Percentiles rank a stretch among this genome's conserved stretches.
Evolutionary conservation across 1,140 invertebrate genomes (phyloP).

Genomic region (Halictus rubicundus): DNA sequence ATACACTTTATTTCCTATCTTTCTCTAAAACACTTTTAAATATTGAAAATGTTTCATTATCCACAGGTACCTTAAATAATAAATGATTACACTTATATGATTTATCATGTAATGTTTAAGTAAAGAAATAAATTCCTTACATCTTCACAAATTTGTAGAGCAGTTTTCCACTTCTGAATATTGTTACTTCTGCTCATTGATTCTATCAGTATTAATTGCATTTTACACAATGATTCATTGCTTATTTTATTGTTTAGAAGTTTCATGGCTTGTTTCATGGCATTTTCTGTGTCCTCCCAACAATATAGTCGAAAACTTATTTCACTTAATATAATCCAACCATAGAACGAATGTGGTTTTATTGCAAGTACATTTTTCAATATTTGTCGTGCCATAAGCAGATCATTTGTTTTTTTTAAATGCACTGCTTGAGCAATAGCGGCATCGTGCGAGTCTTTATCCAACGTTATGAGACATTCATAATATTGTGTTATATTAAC

Average conservation of each 20-base stretch:
- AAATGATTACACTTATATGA: background rate
- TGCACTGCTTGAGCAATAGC: constrained; percentile 83
- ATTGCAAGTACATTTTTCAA: constrained; percentile 71
- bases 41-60: background rate
- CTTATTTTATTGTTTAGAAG: constrained; percentile 62
- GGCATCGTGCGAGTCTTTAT: constrained; percentile 82
- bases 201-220: constrained; percentile 72
- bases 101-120: background rate
- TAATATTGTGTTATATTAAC: constrained; percentile 80
- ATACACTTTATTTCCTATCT: no score
- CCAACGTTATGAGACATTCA: constrained; percentile 77
- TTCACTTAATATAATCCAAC: constrained; percentile 79
- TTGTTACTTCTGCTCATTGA: constrained; percentile 75
- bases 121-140: constrained; percentile 62
- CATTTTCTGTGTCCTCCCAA: constrained; percentile 82
- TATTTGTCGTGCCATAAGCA: constrained; percentile 81
- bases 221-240: constrained; percentile 55
- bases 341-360: constrained; percentile 73
- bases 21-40: no score
- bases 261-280: constrained; percentile 77
- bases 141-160: constrained; percentile 73
- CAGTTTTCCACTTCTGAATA: constrained; percentile 80
- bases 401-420: constrained; percentile 79
- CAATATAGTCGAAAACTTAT: constrained; percentile 82
- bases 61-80: background rate